Evolutionary conservation across 2,888 invertebrate species (phyloP).

Genomic region (Drosophila mettleri): DNA sequence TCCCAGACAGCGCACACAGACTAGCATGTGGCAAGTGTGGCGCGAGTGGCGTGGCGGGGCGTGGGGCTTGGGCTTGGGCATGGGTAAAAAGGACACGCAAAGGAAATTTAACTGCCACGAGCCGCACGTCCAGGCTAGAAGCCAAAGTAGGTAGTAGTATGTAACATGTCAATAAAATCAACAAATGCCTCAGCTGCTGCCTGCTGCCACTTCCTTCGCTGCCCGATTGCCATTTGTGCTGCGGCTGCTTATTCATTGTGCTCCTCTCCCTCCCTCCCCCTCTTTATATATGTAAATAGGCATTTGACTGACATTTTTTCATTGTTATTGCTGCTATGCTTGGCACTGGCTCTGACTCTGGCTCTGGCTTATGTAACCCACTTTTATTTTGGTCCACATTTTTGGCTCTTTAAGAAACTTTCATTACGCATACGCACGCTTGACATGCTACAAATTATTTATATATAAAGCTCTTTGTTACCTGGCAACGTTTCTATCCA

Average conservation of each 20-base stretch:
- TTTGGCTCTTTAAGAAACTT: slow-evolving; percentile 8
- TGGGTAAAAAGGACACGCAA: slow-evolving; percentile 40
- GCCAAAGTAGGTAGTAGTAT: slow-evolving; percentile 19
- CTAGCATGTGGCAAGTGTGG: background rate
- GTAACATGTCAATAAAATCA: slow-evolving; percentile 78
- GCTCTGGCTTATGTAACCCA: slow-evolving; percentile 24
- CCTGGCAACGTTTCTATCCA: slow-evolving; percentile 51
- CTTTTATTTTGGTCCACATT: slow-evolving; percentile 7
- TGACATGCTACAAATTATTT: slow-evolving; percentile 14
- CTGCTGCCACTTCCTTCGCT: background rate
- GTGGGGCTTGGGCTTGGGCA: background rate
- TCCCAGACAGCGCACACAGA: slow-evolving; percentile 15
- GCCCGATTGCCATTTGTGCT: slow-evolving; percentile 18
- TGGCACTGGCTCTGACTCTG: slow-evolving; percentile 34
- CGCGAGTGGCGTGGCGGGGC: background rate
- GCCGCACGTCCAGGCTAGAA: slow-evolving; percentile 33
- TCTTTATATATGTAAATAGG: slow-evolving; percentile 62
- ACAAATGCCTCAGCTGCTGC: slow-evolving; percentile 61
- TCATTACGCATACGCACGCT: slow-evolving; percentile 52
- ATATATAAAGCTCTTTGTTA: slow-evolving; percentile 46
- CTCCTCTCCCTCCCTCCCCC: background rate
- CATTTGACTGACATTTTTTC: slow-evolving; percentile 52
- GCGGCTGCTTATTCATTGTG: slow-evolving; percentile 13
- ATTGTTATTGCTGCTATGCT: slow-evolving; percentile 56
- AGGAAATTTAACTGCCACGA: slow-evolving; percentile 69